Conservation (phyloP, 2,888 invertebrate species). For the Nomada ruficornis region DNA sequence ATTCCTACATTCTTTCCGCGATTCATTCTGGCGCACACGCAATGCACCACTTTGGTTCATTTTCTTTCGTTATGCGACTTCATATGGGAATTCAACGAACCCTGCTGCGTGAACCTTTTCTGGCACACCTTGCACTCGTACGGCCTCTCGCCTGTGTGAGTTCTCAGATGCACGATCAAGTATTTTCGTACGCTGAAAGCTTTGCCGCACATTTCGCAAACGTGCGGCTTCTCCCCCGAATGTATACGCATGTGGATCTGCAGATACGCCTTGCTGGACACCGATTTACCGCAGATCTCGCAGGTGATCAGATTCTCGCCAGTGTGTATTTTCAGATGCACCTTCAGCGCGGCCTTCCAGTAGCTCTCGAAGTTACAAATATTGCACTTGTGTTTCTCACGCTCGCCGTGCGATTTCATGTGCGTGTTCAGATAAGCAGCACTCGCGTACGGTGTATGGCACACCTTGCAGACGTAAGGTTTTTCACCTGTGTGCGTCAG, state of each 20-base stretch:
- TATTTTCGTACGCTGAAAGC: constrained; percentile 79
- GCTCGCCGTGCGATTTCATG: constrained; percentile 84
- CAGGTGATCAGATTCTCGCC: constrained; percentile 83
- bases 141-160: constrained; percentile 80
- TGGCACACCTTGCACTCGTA: constrained; percentile 81
- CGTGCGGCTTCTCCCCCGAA: constrained; percentile 77
- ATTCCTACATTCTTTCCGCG: too few relatives aligned
- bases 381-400: constrained; percentile 81
- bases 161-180: constrained; percentile 78
- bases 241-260: constrained; percentile 79
- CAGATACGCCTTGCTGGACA: constrained; percentile 80
- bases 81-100: constrained; percentile 81
- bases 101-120: constrained; percentile 82
- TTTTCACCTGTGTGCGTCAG: constrained; percentile 84
- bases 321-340: constrained; percentile 84
- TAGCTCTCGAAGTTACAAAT: constrained; percentile 84
- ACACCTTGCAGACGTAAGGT: constrained; percentile 84
- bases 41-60: constrained; percentile 62
- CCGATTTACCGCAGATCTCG: constrained; percentile 82
- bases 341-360: constrained; percentile 84
- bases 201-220: constrained; percentile 79
- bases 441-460: constrained; percentile 85
- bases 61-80: constrained; percentile 74
- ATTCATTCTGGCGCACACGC: neutral
- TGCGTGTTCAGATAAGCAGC: constrained; percentile 86